Percentiles rank a stretch among this genome's conserved stretches.
These are phyloP conservation scores for Leuciscus waleckii DNA, from an alignment of 2,797 vertebrate genomes.

Conservation along the genomic window DNA sequence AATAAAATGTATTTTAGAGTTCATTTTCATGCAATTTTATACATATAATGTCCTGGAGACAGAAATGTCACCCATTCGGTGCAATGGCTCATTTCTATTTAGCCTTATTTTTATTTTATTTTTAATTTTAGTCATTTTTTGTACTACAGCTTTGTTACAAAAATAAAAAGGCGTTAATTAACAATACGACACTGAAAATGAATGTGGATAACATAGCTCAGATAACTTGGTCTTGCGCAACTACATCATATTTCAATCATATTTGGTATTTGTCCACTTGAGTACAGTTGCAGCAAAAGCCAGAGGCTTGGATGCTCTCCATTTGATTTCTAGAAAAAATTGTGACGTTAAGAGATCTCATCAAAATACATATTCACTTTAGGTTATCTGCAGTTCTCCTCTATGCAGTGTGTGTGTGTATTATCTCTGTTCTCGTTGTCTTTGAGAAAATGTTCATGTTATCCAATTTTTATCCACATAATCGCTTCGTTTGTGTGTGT, in stretches of 20 bases:
- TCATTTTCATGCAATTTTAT: too few species aligned
- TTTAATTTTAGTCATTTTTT: not conserved
- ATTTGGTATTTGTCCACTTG: not conserved
- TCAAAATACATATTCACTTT: not conserved
- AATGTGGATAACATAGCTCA: not conserved
- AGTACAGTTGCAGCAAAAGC: not conserved
- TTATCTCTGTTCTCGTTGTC: not conserved
- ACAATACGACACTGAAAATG: not conserved
- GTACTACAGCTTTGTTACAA: not conserved
- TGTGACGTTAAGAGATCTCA: not conserved
- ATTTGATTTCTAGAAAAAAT: not conserved
- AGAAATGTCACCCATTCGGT: too few species aligned
- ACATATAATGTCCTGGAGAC: too few species aligned
- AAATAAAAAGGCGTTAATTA: not conserved
- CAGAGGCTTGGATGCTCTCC: not conserved
- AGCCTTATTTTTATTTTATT: not conserved
- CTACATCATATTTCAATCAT: not conserved
- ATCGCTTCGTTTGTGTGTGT: not conserved
- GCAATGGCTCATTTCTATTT: not conserved
- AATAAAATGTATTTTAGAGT: too few species aligned
- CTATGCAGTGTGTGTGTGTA: not conserved
- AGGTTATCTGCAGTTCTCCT: not conserved
- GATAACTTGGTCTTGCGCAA: not conserved
- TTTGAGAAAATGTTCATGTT: not conserved
- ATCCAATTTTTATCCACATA: not conserved